A percentile compares a stretch with the other conserved stretches of the same genome.
Conservation (phyloP, 2,113 vertebrate genomes). For the Notechis scutatus region DNA sequence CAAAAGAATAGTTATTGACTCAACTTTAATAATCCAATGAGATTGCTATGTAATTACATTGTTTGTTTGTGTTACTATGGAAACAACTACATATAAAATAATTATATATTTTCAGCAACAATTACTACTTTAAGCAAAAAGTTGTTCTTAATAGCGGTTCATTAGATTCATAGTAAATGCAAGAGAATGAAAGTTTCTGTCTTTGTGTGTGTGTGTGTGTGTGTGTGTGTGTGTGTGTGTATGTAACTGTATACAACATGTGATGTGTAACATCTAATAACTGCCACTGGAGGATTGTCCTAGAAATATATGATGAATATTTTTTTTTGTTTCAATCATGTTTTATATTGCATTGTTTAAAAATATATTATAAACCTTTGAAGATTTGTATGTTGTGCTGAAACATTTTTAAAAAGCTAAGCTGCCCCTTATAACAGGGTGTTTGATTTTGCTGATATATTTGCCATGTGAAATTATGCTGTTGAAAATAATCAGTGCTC, state of each 20-base stretch:
- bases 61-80: conserved; percentile 59
- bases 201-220: conserved; percentile 24
- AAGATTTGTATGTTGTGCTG: conserved; percentile 79
- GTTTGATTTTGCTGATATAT: conserved; percentile 65
- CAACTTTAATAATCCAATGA: conserved; percentile 59
- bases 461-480: conserved; percentile 56
- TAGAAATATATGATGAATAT: conserved; percentile 65
- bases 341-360: conserved; percentile 74
- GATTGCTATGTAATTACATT: conserved; percentile 59
- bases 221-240: background rate
- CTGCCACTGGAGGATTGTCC: conserved; percentile 56
- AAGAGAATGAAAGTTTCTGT: conserved; percentile 50
- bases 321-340: conserved; percentile 74
- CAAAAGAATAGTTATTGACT: conserved; percentile 67
- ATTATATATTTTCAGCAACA: conserved; percentile 61
- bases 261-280: conserved; percentile 57
- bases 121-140: conserved; percentile 55
- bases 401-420: conserved; percentile 76
- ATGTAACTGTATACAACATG: conserved; percentile 42
- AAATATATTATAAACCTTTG: conserved; percentile 69
- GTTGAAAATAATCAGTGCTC: conserved; percentile 56
- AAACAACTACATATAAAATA: conserved; percentile 57
- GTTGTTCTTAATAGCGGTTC: conserved; percentile 27
- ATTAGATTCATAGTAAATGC: conserved; percentile 33
- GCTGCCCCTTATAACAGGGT: conserved; percentile 52